Evolutionary conservation across 1,140 invertebrate genomes (phyloP).

Genomic region (Pseudomyrmex gracilis): DNA sequence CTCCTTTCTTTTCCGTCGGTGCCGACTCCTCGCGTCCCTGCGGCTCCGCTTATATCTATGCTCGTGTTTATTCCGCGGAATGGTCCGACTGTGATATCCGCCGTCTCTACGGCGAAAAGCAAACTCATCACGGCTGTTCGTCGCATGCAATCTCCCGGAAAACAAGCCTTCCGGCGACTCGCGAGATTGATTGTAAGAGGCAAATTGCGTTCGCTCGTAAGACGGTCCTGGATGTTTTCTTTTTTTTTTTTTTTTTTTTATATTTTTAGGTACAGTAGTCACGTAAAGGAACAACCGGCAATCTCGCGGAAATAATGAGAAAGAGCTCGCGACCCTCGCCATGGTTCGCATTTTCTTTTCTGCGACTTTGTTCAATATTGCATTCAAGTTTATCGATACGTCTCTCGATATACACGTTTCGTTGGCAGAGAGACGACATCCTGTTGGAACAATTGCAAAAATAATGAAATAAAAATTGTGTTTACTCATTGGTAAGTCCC

Average conservation of each 20-base stretch:
- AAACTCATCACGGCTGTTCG: constrained; percentile 69
- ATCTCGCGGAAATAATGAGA: constrained; percentile 55
- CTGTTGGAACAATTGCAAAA: no score
- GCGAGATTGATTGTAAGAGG: constrained; percentile 67
- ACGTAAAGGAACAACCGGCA: constrained; percentile 37
- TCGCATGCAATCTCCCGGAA: constrained; percentile 68
- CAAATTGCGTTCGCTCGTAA: constrained; percentile 66
- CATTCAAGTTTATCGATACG: no score
- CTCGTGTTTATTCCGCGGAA: constrained; percentile 61
- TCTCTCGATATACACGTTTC: background rate
- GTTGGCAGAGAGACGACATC: background rate
- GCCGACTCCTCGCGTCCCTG: background rate
- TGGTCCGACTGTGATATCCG: constrained; percentile 61
- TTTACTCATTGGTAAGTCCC: background rate
- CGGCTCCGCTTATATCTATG: background rate
- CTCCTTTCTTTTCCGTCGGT: background rate
- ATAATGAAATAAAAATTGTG: background rate
- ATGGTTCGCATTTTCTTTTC: background rate
- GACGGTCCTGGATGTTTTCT: background rate
- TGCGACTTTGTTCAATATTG: no score
- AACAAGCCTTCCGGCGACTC: constrained; percentile 65
- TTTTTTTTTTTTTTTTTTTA: background rate
- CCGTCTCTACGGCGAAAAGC: constrained; percentile 55
- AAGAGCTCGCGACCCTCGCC: background rate
- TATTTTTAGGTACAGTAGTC: constrained; percentile 19